Conservation (phyloP, 2,888 invertebrate species). For the Amiota mariae region DNA sequence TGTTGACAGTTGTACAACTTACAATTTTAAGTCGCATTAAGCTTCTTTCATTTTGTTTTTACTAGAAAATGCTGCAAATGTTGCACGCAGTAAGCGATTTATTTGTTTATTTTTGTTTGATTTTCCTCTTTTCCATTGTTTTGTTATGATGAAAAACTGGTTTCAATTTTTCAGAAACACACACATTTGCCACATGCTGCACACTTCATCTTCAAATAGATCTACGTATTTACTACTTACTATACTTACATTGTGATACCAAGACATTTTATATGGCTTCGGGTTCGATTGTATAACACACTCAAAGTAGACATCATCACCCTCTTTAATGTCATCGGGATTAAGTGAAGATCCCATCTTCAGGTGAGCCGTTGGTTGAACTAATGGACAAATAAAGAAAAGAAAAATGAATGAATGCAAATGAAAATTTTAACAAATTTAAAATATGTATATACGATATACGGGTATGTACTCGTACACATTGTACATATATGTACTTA, state of each 20-base stretch:
- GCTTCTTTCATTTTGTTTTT: constrained; percentile 17
- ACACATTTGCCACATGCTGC: constrained; percentile 13
- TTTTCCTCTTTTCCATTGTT: neutral
- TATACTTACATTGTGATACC: constrained; percentile 89
- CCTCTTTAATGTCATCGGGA: constrained; percentile 90
- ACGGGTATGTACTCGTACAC: too few relatives aligned
- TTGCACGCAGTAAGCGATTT: neutral
- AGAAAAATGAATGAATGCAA: constrained; percentile 10
- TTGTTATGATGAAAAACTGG: neutral
- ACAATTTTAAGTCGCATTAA: constrained; percentile 24
- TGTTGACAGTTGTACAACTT: constrained; percentile 11
- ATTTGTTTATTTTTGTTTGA: neutral
- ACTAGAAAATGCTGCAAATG: constrained; percentile 6
- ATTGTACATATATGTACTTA: constrained; percentile 13
- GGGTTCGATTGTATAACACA: constrained; percentile 90
- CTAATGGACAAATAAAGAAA: constrained; percentile 74
- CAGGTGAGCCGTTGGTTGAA: constrained; percentile 85
- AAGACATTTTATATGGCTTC: constrained; percentile 86
- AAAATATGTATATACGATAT: neutral
- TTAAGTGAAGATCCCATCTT: constrained; percentile 89
- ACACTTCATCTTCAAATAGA: constrained; percentile 15
- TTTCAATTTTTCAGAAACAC: neutral
- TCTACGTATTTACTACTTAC: neutral
- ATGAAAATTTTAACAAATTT: constrained; percentile 8
- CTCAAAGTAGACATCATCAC: constrained; percentile 92